phyloP scores from a whole-genome alignment of 2,113 vertebrate genomes.

The Psettodes erumei region DNA sequence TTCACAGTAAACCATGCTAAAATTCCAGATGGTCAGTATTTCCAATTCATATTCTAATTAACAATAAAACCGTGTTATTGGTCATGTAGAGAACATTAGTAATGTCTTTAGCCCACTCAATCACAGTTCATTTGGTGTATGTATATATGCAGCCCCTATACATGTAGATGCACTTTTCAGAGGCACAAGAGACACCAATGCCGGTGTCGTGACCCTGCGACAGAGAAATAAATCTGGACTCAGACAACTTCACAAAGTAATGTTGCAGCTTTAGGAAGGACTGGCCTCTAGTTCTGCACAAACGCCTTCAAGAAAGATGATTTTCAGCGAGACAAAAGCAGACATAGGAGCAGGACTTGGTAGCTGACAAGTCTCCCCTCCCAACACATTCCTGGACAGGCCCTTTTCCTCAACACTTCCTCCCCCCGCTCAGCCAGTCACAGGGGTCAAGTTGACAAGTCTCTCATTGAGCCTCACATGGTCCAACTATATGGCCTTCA shows the following conservation, averaged over 20 bases:
- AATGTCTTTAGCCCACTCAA: background rate
- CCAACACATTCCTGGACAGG: constrained; percentile 82
- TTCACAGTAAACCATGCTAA: no score
- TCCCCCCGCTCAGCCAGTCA: constrained; percentile 66
- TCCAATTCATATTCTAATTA: no score
- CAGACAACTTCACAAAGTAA: background rate
- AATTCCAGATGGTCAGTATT: no score
- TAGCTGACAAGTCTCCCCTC: constrained; percentile 65
- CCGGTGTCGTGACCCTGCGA: background rate
- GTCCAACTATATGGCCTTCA: constrained; percentile 63
- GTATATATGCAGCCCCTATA: background rate
- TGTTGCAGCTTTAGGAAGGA: background rate
- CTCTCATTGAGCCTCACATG: constrained; percentile 74
- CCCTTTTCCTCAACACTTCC: constrained; percentile 85
- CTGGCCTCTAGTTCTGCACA: background rate
- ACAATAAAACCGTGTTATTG: no score
- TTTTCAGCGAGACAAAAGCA: constrained; percentile 29
- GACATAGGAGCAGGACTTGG: constrained; percentile 26
- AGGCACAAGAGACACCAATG: background rate
- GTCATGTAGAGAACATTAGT: background rate
- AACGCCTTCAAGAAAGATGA: constrained; percentile 13
- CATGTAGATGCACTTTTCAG: background rate
- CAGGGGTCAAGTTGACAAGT: constrained; percentile 79
- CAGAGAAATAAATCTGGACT: background rate
- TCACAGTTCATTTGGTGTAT: background rate